Base-by-base conservation (phyloP, 2,888 invertebrate genomes). In the Helobdella robusta region DNA sequence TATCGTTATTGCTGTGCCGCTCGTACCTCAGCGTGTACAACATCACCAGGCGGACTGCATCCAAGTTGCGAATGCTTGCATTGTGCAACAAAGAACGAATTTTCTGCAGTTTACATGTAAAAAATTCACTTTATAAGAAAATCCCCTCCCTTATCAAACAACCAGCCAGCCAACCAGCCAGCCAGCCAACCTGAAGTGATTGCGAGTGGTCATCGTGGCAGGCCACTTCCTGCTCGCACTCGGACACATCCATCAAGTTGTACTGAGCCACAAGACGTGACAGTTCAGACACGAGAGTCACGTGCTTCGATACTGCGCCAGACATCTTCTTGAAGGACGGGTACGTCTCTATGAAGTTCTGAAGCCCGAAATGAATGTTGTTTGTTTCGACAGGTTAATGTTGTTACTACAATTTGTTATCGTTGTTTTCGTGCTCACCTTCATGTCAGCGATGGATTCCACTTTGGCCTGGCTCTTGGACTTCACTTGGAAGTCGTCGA, bases 361-460 rank as follows among this genome's bases (percentile, higher is more conserved):
- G 67, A 44, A 32, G 54, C 0, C 32, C 34, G 34, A 11, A 36
- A 60, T 28, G n/a, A 25, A 58, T 15, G 11, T n/a, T 11, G 8
- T 8, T 15, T 8, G 48, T 28, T 54, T 28, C 8, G 48, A 28
- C 8, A 60, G 6, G 48, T 54, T 23, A 11, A 52, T 52, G 11
- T n/a, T 40, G 11, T 40, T 40, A 15, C n/a, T 40, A n/a, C 44
- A 40, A 40, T 40, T n/a, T 40, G n/a, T 15, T 50, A 50, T 50
- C 20, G 23, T 50, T 50, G 23, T 50, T 50, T 11, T 6, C 18
- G 36, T 52, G 11, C 23, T 25, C 70, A 80, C 80, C 83, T 99
- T 99, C 97, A 99, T 97, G 78, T 99, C 98, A 0, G 89, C 85
- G 74, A 99, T 97, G 73, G 92, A 93, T 82, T 99, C 97, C 1